Percentiles rank a stretch among this genome's conserved stretches.
Evolutionary conservation across 2,113 vertebrate genomes (phyloP).

Genomic region (Hepsetus odoe): DNA sequence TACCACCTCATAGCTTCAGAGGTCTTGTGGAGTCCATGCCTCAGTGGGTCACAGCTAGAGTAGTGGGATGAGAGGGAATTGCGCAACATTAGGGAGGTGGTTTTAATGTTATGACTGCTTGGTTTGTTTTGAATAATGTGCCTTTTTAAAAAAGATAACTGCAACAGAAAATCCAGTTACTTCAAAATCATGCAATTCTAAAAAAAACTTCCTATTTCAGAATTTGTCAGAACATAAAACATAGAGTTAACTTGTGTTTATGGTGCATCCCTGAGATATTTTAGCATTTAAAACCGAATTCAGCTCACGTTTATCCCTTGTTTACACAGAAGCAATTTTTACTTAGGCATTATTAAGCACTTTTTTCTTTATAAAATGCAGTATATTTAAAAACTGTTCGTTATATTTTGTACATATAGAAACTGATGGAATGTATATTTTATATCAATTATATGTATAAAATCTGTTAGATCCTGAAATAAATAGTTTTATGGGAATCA

Average conservation of each 20-base stretch:
- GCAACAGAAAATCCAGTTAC: neutral
- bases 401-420: constrained; percentile 19
- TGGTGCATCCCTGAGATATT: constrained; percentile 35
- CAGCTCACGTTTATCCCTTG: neutral
- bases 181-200: neutral
- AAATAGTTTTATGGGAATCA: neutral
- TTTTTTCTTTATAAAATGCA: constrained; percentile 3
- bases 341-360: constrained; percentile 9
- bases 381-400: neutral
- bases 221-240: neutral
- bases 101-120: too few species aligned
- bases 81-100: too few species aligned
- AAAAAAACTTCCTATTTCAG: constrained; percentile 1
- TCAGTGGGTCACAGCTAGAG: too few species aligned
- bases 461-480: neutral
- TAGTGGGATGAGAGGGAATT: too few species aligned
- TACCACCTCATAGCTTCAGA: too few species aligned
- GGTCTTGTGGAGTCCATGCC: too few species aligned
- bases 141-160: neutral
- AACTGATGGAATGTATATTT: neutral
- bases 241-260: neutral
- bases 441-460: neutral
- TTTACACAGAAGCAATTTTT: constrained; percentile 28
- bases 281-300: neutral
- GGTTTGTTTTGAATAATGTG: too few species aligned